These are phyloP conservation scores for Drosophila virilis DNA, from an alignment of 1,140 invertebrate species.

Conservation along the genomic window DNA sequence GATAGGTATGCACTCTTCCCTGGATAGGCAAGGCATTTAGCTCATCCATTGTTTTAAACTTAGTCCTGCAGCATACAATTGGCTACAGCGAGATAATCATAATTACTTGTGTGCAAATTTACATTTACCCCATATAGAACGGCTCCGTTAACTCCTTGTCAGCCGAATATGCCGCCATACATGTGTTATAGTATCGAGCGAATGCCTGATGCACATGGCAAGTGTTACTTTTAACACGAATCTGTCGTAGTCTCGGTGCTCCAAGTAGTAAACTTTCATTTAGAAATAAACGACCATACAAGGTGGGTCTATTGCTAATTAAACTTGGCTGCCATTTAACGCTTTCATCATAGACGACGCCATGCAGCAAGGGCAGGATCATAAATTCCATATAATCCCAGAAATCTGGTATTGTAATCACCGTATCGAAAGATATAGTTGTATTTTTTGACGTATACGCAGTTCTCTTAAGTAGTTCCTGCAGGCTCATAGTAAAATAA, in stretches of 20 bases:
- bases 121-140: slow-evolving; percentile 14
- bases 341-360: not conserved
- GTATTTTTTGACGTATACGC: not conserved
- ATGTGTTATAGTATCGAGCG: slow-evolving; percentile 26
- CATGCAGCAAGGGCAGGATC: not conserved
- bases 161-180: slow-evolving; percentile 27
- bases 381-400: slow-evolving; percentile 19
- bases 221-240: slow-evolving; percentile 31
- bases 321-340: not conserved
- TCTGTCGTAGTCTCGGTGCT: slow-evolving; percentile 44
- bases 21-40: slow-evolving; percentile 2
- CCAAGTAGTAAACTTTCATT: slow-evolving; percentile 47
- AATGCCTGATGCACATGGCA: slow-evolving; percentile 32
- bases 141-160: slow-evolving; percentile 17
- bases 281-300: slow-evolving; percentile 15
- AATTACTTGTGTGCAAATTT: not conserved
- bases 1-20: slow-evolving; percentile 21
- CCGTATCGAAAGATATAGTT: not conserved
- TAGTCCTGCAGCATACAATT: slow-evolving; percentile 2
- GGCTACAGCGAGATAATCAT: not conserved
- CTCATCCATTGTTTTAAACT: slow-evolving; percentile 21
- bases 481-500: not conserved
- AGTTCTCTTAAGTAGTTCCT: not conserved
- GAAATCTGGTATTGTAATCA: slow-evolving; percentile 4
- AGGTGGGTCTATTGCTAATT: not conserved